Base-by-base conservation (phyloP, 2,888 invertebrate genomes). In the Heliconius aoede region DNA sequence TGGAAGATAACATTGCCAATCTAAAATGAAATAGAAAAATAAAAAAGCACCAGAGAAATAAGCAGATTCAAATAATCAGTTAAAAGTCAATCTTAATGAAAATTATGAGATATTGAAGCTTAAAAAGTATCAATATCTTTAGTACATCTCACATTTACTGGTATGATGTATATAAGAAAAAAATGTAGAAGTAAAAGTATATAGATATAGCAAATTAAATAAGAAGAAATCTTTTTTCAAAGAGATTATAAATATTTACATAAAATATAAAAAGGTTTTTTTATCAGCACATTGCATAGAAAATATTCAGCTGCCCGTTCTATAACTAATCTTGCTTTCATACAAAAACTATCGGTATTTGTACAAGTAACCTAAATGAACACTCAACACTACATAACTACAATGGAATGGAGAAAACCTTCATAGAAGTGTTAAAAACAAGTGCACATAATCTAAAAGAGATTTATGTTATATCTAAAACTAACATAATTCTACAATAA, bases 341-440 rank as follows among this genome's bases (percentile, higher is more conserved):
- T 60, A 60, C 40, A 26, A 30, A 21, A n/a, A 58, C 60, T 40
- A 18, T 60, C n/a, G 60, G 32, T 62, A 55, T 64, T 71, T 55
- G 64, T 76, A 71, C 71, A 69, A 18, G 64, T 76, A 72, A 76
- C 36, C 71, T 71, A 69, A 55, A 55, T 76, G 75, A 74, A 74
- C 71, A 64, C 74, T 74, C 73, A 51, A 58, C n/a, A 84, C 73
- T 81, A 83, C 81, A 82, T 84, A 77, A 82, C 85, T 86, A 87
- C 78, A 76, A 64, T 87, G 88, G 89, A 89, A 88, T 89, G 89
- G 84, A 86, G 32, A 74, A 78, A 72, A 72, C 24, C 26, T 71
- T 62, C 51, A 62, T 11, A 58, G 58, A 68, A 51, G 58, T 61
- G 62, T 60, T 21, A 69, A 55, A 72, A 72, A 72, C 58, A 60